These are phyloP conservation scores for Pogona vitticeps DNA, from an alignment of 2,113 vertebrate species.

Conservation along the genomic window DNA sequence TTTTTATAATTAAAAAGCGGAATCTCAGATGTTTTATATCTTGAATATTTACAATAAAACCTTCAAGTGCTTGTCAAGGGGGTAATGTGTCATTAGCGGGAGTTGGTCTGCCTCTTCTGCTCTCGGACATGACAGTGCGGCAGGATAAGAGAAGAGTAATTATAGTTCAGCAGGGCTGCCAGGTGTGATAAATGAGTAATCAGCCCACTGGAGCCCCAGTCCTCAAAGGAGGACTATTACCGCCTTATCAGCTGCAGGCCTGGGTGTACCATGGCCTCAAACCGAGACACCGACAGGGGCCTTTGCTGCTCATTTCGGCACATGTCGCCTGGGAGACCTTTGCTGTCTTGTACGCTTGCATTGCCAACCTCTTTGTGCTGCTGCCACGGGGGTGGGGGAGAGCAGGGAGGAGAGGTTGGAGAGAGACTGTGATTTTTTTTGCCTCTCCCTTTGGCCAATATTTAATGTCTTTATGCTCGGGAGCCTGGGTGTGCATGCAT, in stretches of 20 bases:
- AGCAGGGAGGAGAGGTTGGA: not conserved
- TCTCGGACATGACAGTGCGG: slow-evolving; percentile 94
- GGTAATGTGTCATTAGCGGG: slow-evolving; percentile 87
- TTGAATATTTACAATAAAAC: slow-evolving; percentile 86
- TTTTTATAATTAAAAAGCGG: slow-evolving; percentile 24
- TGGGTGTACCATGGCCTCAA: slow-evolving; percentile 73
- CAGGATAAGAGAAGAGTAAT: slow-evolving; percentile 99
- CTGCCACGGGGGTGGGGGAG: slow-evolving; percentile 51
- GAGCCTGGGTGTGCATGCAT: not conserved
- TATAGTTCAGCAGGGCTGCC: slow-evolving; percentile 98
- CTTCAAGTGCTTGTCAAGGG: slow-evolving; percentile 84
- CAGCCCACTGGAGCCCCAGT: slow-evolving; percentile 90
- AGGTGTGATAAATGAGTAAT: slow-evolving; percentile 99
- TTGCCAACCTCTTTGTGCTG: slow-evolving; percentile 71
- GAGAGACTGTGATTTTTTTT: not conserved
- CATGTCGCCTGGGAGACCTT: slow-evolving; percentile 51
- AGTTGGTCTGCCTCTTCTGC: slow-evolving; percentile 82
- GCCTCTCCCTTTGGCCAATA: slow-evolving; percentile 4
- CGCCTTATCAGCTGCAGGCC: slow-evolving; percentile 96
- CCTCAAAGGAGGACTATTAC: slow-evolving; percentile 99
- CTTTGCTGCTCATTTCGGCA: slow-evolving; percentile 76
- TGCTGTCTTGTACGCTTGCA: slow-evolving; percentile 41
- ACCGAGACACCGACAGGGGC: slow-evolving; percentile 82
- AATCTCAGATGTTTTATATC: slow-evolving; percentile 86
- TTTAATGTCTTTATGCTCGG: not conserved